Conservation (phyloP, 2,888 invertebrate species). For the Podotricha telesiphe region DNA sequence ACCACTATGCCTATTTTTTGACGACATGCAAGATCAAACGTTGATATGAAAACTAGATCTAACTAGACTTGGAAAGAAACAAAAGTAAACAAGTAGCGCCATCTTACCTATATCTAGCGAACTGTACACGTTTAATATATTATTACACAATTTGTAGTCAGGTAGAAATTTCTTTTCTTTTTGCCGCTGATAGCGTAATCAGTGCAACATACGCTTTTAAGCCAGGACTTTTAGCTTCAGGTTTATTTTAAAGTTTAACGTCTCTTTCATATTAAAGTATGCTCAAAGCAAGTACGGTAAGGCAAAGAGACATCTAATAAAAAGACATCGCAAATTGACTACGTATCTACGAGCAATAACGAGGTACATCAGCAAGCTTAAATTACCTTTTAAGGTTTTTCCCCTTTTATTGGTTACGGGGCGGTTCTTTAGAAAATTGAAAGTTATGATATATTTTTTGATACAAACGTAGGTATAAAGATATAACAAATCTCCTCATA, state of each 20-base stretch:
- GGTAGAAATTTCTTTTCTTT: neutral
- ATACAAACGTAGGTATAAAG: too few species aligned
- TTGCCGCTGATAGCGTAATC: neutral
- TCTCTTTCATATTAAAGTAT: constrained; percentile 8
- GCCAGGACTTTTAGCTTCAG: neutral
- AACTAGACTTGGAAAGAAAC: neutral
- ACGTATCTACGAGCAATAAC: neutral
- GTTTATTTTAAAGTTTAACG: neutral
- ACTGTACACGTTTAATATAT: neutral
- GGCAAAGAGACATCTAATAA: neutral
- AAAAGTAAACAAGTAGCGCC: neutral
- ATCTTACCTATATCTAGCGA: neutral
- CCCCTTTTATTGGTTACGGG: neutral
- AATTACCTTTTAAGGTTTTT: constrained; percentile 4
- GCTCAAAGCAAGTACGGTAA: neutral
- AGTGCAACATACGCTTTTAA: neutral
- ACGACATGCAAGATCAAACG: neutral
- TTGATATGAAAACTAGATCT: neutral
- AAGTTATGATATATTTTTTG: neutral
- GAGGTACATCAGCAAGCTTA: neutral
- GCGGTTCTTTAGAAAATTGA: neutral
- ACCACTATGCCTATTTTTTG: neutral
- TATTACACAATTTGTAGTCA: constrained; percentile 3
- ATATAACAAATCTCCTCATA: too few species aligned
- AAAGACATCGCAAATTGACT: constrained; percentile 12